Percentiles rank a stretch among this genome's conserved stretches.
phyloP scores from a whole-genome alignment of 2,113 vertebrate species.

The Spheniscus mendiculus region DNA sequence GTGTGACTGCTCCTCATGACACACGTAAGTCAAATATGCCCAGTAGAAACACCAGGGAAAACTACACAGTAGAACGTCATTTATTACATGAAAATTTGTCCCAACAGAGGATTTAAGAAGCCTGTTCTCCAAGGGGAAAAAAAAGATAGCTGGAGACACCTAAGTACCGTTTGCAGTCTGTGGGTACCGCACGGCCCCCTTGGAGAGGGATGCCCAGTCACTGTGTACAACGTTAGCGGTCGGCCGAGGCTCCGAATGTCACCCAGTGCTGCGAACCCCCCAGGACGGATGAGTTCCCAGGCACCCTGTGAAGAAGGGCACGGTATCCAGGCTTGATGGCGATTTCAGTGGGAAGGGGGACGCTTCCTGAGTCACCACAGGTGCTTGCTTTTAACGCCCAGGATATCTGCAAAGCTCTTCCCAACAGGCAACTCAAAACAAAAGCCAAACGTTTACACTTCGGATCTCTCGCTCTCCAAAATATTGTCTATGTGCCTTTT shows the following conservation, averaged over 20 bases:
- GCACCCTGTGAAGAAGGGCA: too few relatives aligned
- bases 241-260: accelerated
- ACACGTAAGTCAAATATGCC: too few relatives aligned
- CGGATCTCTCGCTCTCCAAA: neutral
- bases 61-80: too few relatives aligned
- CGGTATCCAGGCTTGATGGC: accelerated
- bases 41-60: neutral
- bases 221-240: accelerated
- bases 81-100: neutral
- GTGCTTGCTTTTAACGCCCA: neutral
- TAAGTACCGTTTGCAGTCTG: neutral
- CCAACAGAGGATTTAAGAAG: neutral
- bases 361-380: neutral
- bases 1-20: neutral
- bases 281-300: neutral
- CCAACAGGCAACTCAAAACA: neutral
- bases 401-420: neutral
- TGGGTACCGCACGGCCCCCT: accelerated
- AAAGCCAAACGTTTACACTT: neutral
- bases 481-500: neutral
- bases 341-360: neutral
- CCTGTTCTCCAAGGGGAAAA: neutral
- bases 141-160: too few relatives aligned
- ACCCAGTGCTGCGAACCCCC: neutral
- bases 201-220: too few relatives aligned